Evolutionary conservation across 92 coral and sea anemone species (phyloP).

Genomic region (Actinostola sp.): DNA sequence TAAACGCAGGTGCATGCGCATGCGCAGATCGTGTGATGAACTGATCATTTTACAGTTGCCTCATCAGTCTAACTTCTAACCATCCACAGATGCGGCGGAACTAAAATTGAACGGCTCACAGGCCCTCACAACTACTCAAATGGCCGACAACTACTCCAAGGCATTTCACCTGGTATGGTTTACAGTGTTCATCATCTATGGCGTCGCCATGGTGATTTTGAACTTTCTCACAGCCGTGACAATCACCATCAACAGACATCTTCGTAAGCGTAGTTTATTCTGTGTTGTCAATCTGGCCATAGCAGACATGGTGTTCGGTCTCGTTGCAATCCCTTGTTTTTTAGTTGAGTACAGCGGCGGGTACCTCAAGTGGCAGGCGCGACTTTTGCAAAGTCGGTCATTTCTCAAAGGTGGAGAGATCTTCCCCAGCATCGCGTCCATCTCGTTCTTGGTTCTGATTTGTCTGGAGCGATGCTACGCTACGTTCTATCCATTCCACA

Average conservation of each 20-base stretch:
- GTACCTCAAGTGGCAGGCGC: background rate
- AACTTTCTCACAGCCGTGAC: conserved; percentile 1
- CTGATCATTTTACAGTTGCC: too few relatives aligned
- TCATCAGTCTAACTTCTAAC: too few relatives aligned
- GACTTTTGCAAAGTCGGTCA: background rate
- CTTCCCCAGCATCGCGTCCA: background rate
- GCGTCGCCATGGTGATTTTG: background rate
- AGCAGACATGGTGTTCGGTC: background rate
- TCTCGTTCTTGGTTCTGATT: background rate
- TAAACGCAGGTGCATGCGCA: too few relatives aligned
- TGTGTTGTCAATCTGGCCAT: background rate
- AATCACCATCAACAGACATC: conserved; percentile 1
- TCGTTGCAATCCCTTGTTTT: background rate
- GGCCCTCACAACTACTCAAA: too few relatives aligned
- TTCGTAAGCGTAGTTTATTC: background rate
- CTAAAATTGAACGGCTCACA: too few relatives aligned
- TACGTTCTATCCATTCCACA: background rate
- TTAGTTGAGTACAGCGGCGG: background rate
- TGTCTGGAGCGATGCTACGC: background rate
- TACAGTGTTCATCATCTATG: background rate
- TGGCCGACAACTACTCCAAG: background rate
- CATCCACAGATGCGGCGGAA: too few relatives aligned
- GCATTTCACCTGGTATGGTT: background rate
- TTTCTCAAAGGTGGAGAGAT: background rate
- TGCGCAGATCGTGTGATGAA: too few relatives aligned